Base-by-base conservation (phyloP, 1,140 invertebrate species). In the Saccostrea glomerata region DNA sequence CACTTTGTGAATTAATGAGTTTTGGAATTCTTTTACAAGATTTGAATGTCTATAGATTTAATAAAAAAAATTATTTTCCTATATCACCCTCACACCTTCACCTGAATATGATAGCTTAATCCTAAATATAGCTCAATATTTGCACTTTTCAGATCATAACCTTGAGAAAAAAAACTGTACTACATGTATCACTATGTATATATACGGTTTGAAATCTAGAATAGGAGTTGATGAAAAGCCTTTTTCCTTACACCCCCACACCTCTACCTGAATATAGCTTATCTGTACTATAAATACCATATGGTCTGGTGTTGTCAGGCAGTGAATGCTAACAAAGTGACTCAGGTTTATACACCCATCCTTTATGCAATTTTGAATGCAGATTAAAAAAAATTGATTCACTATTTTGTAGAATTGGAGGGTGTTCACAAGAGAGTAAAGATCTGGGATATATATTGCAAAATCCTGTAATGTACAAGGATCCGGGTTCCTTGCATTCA, bases 361-460 rank as follows among this genome's bases (percentile, higher is more conserved):
- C 23, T 77, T 77, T 30, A 77, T 77, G 23, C 70, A 77, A 15
- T 12, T 15, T 77, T 77, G 23, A 77, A 30, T 77, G 25, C 70
- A 77, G 70, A 77, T 36, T 11, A 30, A 77, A 77, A 77, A 77
- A 77, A 36, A 77, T 77, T 77, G 23, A 63, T 25, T 77, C 4
- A 23, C n/a, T 77, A 36, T 36, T 77, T 77, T 77, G 25, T 11
- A 1, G 25, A 77, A 77, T 30, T 30, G 70, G 25, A 17, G 70
- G 23, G 25, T 36, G 13, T 63, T 63, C n/a, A 63, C 9, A 47
- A 6, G 9, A 63, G 58, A 63, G 58, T 63, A 1, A 63, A 63
- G 58, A 20, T 6, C 9, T 47, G 47, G n/a, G 58, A 63, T n/a
- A 36, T 36, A 36, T 36, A 63, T 63, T 63, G 58, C 58, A 63